Conservation (phyloP, 2,888 invertebrate species). For the Drosophila birchii region DNA sequence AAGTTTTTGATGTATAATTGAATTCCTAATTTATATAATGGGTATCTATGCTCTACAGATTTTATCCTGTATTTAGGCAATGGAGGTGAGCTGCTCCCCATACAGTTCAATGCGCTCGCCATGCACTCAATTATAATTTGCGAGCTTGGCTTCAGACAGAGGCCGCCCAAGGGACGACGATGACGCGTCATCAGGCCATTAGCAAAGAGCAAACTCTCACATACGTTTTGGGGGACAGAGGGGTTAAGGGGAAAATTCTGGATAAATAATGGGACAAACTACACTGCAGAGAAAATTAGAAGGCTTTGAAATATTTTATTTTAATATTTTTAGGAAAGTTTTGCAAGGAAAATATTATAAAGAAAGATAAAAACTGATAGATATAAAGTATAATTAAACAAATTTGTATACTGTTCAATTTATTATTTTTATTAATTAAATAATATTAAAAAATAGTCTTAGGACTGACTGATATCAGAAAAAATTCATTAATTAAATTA, state of each 20-base stretch:
- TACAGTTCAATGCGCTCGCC: slow-evolving; percentile 73
- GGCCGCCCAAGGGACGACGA: slow-evolving; percentile 53
- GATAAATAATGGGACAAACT: not conserved
- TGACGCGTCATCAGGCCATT: slow-evolving; percentile 60
- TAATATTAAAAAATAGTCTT: not conserved
- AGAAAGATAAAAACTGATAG: not conserved
- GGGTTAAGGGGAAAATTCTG: slow-evolving; percentile 9
- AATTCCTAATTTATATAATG: not conserved
- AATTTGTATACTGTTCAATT: no score
- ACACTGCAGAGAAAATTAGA: slow-evolving; percentile 2
- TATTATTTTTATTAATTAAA: not conserved
- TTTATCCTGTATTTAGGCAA: not conserved
- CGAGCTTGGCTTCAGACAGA: slow-evolving; percentile 55
- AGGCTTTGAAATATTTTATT: not conserved
- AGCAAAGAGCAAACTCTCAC: slow-evolving; percentile 68
- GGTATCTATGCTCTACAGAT: not conserved
- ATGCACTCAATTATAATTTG: slow-evolving; percentile 79
- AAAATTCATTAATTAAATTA: not conserved
- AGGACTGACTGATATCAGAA: not conserved
- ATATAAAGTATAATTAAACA: not conserved
- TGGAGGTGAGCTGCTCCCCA: slow-evolving; percentile 6
- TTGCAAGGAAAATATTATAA: not conserved
- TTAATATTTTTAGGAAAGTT: not conserved
- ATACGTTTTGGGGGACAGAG: slow-evolving; percentile 10
- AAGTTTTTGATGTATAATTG: not conserved